Evolutionary conservation across 2,797 vertebrate species (phyloP).

Genomic region (Huso huso): DNA sequence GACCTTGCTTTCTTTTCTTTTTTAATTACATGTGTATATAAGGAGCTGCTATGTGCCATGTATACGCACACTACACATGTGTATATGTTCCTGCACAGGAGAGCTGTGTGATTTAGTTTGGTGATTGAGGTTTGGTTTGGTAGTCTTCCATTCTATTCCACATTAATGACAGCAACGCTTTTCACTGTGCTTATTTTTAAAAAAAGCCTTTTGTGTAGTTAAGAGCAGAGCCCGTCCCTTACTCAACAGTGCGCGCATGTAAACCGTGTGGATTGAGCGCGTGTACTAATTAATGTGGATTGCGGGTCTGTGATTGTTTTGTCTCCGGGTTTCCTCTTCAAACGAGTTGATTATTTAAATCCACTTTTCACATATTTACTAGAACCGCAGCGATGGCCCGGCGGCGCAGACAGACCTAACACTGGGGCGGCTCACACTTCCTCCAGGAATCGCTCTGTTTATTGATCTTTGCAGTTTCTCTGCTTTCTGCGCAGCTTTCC

Average conservation of each 20-base stretch:
- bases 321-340: slow-evolving; percentile 59
- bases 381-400: slow-evolving; percentile 51
- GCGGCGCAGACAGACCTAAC: slow-evolving; percentile 28
- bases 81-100: too few relatives aligned
- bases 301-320: slow-evolving; percentile 56
- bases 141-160: too few relatives aligned
- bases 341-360: slow-evolving; percentile 67
- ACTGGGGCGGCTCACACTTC: slow-evolving; percentile 24
- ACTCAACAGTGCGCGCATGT: slow-evolving; percentile 15
- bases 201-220: too few relatives aligned
- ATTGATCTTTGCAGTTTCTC: slow-evolving; percentile 46
- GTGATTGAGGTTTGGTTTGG: too few relatives aligned
- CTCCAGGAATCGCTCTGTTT: slow-evolving; percentile 31
- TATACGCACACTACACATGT: too few relatives aligned
- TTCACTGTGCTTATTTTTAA: too few relatives aligned
- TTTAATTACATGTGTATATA: too few relatives aligned
- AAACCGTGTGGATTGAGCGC: slow-evolving; percentile 51
- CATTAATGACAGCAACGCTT: too few relatives aligned
- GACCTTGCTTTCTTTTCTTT: too few relatives aligned
- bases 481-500: slow-evolving; percentile 26
- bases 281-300: slow-evolving; percentile 48
- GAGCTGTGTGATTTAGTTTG: too few relatives aligned
- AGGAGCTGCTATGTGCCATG: too few relatives aligned
- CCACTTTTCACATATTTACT: slow-evolving; percentile 66
- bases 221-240: background rate